These are phyloP conservation scores for Drosophila sechellia DNA, from an alignment of 1,140 invertebrate species.

Conservation along the genomic window DNA sequence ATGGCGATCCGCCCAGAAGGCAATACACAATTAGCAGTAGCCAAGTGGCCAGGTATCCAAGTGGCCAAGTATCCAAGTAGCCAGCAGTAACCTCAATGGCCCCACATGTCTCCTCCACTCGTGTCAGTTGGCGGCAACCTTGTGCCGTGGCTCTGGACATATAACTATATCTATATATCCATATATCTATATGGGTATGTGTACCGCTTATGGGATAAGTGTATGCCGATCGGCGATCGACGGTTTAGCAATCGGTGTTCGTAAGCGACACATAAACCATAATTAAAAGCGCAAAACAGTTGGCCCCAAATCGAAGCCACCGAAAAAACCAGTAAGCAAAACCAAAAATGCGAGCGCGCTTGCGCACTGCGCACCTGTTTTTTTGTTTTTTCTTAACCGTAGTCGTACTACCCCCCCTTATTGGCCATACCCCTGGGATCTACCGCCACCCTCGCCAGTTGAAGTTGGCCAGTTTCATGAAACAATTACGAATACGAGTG, in stretches of 20 bases:
- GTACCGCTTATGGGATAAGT: conserved; percentile 42
- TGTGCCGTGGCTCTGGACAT: conserved; percentile 32
- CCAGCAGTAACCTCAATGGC: conserved; percentile 46
- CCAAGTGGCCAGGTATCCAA: too few relatives aligned
- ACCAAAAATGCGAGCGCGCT: conserved; percentile 53
- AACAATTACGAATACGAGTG: conserved; percentile 72
- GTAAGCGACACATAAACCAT: conserved; percentile 70
- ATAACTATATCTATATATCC: neutral
- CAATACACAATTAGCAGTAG: conserved; percentile 9
- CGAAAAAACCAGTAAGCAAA: conserved; percentile 57
- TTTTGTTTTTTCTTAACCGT: conserved; percentile 3
- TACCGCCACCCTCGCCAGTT: conserved; percentile 7
- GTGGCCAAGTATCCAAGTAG: too few relatives aligned
- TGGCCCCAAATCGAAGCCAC: conserved; percentile 60
- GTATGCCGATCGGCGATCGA: conserved; percentile 40
- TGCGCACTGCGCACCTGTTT: conserved; percentile 72
- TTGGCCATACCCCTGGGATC: neutral
- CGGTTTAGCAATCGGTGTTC: conserved; percentile 19
- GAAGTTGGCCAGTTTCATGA: conserved; percentile 69
- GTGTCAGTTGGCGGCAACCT: conserved; percentile 53
- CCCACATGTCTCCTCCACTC: conserved; percentile 42
- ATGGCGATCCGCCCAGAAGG: conserved; percentile 48
- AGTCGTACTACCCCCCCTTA: neutral
- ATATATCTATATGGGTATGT: conserved; percentile 1
- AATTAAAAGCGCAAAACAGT: conserved; percentile 75